Percentiles rank a stretch among this genome's conserved stretches.
phyloP scores from a whole-genome alignment of 2,113 vertebrate genomes.

The Bothrops jararaca region DNA sequence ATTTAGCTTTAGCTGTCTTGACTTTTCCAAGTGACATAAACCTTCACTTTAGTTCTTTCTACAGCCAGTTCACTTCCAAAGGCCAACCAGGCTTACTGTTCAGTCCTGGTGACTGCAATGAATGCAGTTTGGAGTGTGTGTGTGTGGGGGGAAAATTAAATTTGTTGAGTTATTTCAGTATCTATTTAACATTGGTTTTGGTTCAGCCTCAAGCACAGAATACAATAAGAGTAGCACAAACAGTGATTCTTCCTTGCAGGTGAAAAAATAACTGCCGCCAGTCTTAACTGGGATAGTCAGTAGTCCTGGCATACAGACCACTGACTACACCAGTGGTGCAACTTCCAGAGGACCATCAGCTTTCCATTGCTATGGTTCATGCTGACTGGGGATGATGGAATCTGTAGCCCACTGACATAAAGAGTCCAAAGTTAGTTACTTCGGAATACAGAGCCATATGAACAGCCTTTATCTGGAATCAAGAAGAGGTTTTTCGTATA shows the following conservation, averaged over 20 bases:
- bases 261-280: neutral
- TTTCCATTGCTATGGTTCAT: neutral
- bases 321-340: neutral
- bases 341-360: neutral
- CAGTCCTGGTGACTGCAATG: neutral
- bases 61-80: neutral
- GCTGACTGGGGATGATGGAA: neutral
- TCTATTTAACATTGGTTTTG: neutral
- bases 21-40: constrained; percentile 61
- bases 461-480: neutral
- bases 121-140: neutral
- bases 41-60: neutral
- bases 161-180: neutral
- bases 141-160: neutral
- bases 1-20: constrained; percentile 59
- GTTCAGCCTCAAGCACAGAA: neutral
- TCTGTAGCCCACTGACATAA: neutral
- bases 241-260: neutral
- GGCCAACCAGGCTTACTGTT: neutral
- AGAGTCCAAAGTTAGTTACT: neutral
- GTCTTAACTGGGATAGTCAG: neutral
- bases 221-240: neutral
- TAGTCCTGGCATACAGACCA: neutral
- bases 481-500: neutral
- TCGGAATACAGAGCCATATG: neutral